These are phyloP conservation scores for Solea senegalensis DNA, from an alignment of 2,113 vertebrate species.

Conservation along the genomic window DNA sequence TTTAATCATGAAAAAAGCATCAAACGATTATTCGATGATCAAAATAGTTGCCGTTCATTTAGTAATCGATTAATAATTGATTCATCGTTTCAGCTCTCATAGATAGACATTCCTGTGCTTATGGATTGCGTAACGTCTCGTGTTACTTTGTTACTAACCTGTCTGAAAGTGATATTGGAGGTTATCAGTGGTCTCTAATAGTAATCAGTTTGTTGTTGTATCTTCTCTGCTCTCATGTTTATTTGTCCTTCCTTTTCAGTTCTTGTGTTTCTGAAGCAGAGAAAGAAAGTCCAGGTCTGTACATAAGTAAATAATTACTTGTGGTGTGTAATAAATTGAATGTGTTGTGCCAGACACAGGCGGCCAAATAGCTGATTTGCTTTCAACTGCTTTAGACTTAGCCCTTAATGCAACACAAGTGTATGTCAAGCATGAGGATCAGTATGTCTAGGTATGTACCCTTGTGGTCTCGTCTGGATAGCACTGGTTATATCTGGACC, in stretches of 20 bases:
- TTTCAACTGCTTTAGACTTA: background rate
- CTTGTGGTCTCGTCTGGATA: background rate
- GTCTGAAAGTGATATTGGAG: background rate
- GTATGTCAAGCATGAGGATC: background rate
- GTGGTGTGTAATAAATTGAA: background rate
- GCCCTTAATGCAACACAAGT: background rate
- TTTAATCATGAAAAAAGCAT: no score
- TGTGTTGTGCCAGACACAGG: background rate
- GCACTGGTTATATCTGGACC: conserved; percentile 52
- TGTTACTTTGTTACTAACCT: background rate
- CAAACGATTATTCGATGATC: no score
- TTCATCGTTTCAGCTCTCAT: no score
- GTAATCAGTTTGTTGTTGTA: background rate
- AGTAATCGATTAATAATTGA: no score
- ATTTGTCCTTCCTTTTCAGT: conserved; percentile 70
- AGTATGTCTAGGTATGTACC: conserved; percentile 3
- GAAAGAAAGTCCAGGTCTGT: conserved; percentile 85
- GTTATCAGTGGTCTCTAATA: background rate
- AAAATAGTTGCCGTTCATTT: no score
- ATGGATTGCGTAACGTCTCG: no score
- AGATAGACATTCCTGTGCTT: no score
- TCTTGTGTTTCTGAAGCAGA: conserved; percentile 87
- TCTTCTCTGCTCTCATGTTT: conserved; percentile 2
- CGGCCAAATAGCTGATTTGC: background rate
- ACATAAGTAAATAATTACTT: background rate